Base-by-base conservation (phyloP, 2,797 vertebrate genomes). In the Chelidonichthys spinosus region DNA sequence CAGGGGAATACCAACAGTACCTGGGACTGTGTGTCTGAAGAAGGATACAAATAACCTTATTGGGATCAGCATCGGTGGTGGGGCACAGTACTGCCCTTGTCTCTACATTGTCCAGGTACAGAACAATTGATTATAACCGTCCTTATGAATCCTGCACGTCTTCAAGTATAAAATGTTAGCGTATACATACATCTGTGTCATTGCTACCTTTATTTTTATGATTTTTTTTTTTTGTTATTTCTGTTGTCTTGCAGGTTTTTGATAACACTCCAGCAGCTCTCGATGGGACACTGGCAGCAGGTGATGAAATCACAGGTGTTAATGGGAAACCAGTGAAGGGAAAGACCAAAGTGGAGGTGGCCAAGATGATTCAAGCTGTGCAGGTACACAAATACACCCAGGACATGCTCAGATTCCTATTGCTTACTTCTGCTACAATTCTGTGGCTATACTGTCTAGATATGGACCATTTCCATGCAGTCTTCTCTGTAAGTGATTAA, bases 311-410 rank as follows among this genome's bases (percentile, higher is more conserved):
- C 91, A 98, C 97, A 0, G 98, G 98, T 0, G 98, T 99, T 69
- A 99, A 98, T 0, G 97, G 97, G 37, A 98, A 95, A 87, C 95
- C 98, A 0, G 97, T 99, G 82, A 99, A 99, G 89, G 98, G 98
- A 5, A 99, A 97, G 77, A 99, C 97, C 18, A 99, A 99, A 87
- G 97, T 99, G 90, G 97, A 99, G 83, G 98, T 99, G 92, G 98
- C 98, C 35, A 99, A 98, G 94, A 99, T 99, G 98, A 99, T 99
- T 85, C 98, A 99, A 92, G 94, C 95, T 85, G 98, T 99, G 74
- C 97, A 99, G 97, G 98, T 99, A 92, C 39, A 70, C 18, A 0
- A 4, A 15, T 8, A 44, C 15, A 13, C 60, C 32, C 25, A 61
- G 10, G 7, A 33, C 53, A 11, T 11, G 3, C 37, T 61, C 17